Evolutionary conservation across 2,113 vertebrate genomes (phyloP).

Genomic region (Poeciliopsis turrubarensis): DNA sequence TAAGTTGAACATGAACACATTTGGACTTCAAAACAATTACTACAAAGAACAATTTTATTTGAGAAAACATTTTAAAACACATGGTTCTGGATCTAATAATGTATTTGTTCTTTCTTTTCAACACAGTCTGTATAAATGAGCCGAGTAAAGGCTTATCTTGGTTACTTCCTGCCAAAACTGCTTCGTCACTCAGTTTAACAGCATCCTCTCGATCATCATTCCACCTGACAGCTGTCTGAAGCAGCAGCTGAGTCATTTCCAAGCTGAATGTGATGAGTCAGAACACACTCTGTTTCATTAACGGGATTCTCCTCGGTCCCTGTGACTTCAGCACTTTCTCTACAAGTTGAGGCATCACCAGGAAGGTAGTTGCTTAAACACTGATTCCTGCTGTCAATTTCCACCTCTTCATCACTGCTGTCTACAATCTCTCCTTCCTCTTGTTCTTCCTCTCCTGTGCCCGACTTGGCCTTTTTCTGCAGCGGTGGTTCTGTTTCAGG

Average conservation of each 20-base stretch:
- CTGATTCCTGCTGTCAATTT: background rate
- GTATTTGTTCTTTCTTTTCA: background rate
- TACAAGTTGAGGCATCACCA: conserved; percentile 9
- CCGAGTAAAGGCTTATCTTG: background rate
- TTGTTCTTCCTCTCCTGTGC: conserved; percentile 26
- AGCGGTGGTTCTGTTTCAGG: conserved; percentile 40
- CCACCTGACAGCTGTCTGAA: conserved; percentile 27
- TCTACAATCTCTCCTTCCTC: conserved; percentile 78
- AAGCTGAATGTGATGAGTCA: conserved; percentile 21
- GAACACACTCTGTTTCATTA: conserved; percentile 13
- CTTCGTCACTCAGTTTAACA: conserved; percentile 8
- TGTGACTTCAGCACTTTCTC: conserved; percentile 30
- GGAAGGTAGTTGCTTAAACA: background rate
- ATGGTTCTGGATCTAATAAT: background rate
- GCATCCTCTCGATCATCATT: conserved; percentile 38
- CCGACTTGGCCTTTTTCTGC: conserved; percentile 55
- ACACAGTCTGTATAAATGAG: background rate
- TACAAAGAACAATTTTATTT: conserved; percentile 42
- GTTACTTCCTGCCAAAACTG: conserved; percentile 29
- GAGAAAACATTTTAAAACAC: conserved; percentile 12
- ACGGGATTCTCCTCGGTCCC: conserved; percentile 30
- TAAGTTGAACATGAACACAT: background rate
- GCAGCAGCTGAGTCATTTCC: conserved; percentile 42
- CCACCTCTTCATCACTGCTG: conserved; percentile 58
- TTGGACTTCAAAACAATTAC: background rate